A percentile compares a stretch with the other conserved stretches of the same genome.
These are phyloP conservation scores for Mus caroli DNA, from an alignment of 2,797 vertebrate genomes.

Conservation along the genomic window DNA sequence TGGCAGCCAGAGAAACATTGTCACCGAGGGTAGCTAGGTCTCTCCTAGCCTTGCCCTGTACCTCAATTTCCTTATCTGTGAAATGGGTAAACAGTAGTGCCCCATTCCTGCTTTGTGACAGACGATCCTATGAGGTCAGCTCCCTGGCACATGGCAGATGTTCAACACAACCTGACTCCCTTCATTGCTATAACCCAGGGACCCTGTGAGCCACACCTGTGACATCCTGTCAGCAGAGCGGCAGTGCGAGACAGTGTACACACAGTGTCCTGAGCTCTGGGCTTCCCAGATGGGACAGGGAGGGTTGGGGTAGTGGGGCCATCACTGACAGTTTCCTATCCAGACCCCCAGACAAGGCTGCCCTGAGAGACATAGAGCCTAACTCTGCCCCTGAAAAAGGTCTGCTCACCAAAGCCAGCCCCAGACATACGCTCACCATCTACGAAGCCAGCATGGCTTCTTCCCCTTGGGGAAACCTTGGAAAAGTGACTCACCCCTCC, in stretches of 20 bases:
- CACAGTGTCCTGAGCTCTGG: not conserved
- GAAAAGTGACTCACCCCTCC: not conserved
- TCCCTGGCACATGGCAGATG: not conserved
- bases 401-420: not conserved
- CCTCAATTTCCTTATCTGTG: not conserved
- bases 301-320: too few relatives aligned
- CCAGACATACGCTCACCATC: rapidly evolving
- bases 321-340: too few relatives aligned
- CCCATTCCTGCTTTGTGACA: not conserved
- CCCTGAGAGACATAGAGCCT: not conserved
- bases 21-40: not conserved
- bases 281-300: not conserved
- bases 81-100: not conserved
- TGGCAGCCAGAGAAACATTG: too few relatives aligned
- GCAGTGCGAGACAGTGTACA: not conserved
- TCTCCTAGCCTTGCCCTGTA: not conserved
- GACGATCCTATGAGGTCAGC: not conserved
- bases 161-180: not conserved
- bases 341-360: not conserved
- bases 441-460: rapidly evolving
- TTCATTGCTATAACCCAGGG: not conserved
- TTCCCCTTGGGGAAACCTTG: rapidly evolving
- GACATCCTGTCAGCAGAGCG: not conserved
- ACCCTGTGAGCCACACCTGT: not conserved
- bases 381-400: not conserved